These are phyloP conservation scores for Catostylus mosaicus DNA, from an alignment of 30 jellyfish, hydroid and myxozoan species.

Conservation along the genomic window DNA sequence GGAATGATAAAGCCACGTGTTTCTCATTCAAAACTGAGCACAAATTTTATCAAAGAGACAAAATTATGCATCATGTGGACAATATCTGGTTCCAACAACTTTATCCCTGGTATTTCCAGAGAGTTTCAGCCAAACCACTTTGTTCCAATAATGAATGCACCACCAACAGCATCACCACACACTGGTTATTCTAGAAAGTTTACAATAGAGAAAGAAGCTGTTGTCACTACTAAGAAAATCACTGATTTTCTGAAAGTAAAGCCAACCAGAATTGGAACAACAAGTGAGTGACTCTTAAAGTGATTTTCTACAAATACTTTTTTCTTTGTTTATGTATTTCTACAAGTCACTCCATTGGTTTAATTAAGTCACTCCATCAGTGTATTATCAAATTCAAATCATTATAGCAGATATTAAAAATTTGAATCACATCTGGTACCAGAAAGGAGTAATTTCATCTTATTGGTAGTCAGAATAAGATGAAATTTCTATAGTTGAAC, in stretches of 20 bases:
- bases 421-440: too few relatives aligned
- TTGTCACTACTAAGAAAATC: conserved; percentile 4
- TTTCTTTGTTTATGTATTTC: too few relatives aligned
- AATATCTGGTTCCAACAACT: conserved; percentile 15
- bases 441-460: too few relatives aligned
- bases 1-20: too few relatives aligned
- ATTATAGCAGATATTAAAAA: too few relatives aligned
- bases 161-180: conserved; percentile 29
- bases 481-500: too few relatives aligned
- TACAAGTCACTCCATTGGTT: too few relatives aligned
- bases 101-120: conserved; percentile 10
- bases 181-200: conserved; percentile 20
- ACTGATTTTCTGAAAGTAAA: conserved; percentile 19
- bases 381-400: too few relatives aligned
- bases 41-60: not conserved
- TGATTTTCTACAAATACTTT: not conserved
- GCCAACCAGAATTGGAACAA: not conserved
- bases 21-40: conserved; percentile 15
- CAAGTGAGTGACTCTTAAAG: conserved; percentile 20
- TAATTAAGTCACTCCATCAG: too few relatives aligned
- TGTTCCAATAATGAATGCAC: conserved; percentile 29
- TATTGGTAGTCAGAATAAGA: too few relatives aligned
- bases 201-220: not conserved
- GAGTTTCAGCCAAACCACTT: conserved; percentile 30
- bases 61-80: too few relatives aligned